Percentiles rank a stretch among this genome's conserved stretches.
These are phyloP conservation scores for Phenacoccus solenopsis DNA, from an alignment of 1,140 invertebrate species.

Conservation along the genomic window DNA sequence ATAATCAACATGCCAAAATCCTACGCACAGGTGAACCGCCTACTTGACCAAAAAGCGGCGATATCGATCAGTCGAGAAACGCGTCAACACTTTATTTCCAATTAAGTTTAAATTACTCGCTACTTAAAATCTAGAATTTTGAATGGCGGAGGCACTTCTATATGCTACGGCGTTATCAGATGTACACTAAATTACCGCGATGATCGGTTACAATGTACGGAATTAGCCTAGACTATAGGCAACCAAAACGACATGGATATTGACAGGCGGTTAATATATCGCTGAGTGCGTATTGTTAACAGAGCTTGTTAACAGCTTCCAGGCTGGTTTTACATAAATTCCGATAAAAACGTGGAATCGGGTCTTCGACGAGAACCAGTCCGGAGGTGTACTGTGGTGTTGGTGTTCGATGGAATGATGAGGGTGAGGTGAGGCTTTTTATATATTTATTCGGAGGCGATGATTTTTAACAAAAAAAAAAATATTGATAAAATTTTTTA, in stretches of 20 bases:
- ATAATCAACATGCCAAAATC: no score
- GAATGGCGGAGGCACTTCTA: background rate
- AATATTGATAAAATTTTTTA: no score
- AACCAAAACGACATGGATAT: background rate
- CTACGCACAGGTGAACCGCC: no score
- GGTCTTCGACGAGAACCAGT: background rate
- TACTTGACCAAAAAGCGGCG: no score
- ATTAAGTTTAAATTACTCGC: background rate
- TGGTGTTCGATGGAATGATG: no score
- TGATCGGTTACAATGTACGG: background rate
- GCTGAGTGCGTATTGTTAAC: background rate
- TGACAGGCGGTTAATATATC: background rate
- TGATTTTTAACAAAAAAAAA: no score
- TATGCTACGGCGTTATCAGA: background rate
- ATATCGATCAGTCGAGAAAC: no score
- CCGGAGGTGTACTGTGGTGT: no score
- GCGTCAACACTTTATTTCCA: background rate
- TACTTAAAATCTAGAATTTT: no score
- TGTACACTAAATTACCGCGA: background rate
- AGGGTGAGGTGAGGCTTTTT: no score
- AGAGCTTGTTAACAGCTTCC: background rate
- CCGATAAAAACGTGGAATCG: background rate
- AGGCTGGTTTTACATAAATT: conserved; percentile 2
- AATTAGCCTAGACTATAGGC: background rate
- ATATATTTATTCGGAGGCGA: no score